These are phyloP conservation scores for Microctenopoma stevenorrisi DNA, from an alignment of 2,797 vertebrate species.

Conservation along the genomic window DNA sequence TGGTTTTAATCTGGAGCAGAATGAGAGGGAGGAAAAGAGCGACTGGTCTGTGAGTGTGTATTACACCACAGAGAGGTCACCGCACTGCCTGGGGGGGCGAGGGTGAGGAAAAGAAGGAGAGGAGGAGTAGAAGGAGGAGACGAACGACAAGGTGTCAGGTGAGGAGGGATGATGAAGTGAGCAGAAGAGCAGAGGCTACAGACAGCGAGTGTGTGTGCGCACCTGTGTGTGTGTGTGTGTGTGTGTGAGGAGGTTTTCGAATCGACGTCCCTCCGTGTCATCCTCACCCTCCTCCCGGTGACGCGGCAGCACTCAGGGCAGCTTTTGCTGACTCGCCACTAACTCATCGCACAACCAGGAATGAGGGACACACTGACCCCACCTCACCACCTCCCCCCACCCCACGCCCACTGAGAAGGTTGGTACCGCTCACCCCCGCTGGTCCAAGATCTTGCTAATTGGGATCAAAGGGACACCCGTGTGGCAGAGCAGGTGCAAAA, in stretches of 20 bases:
- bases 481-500: slow-evolving; percentile 27
- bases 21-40: slow-evolving; percentile 19
- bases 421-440: slow-evolving; percentile 31
- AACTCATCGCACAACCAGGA: slow-evolving; percentile 13
- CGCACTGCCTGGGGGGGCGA: slow-evolving; percentile 43
- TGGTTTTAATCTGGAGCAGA: slow-evolving; percentile 54
- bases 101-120: not conserved
- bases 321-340: slow-evolving; percentile 65
- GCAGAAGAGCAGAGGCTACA: not conserved
- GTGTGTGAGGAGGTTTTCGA: not conserved
- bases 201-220: not conserved
- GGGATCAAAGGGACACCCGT: slow-evolving; percentile 66
- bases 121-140: slow-evolving; percentile 7
- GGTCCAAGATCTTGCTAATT: slow-evolving; percentile 47
- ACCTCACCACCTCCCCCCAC: no score
- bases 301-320: slow-evolving; percentile 47
- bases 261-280: slow-evolving; percentile 38
- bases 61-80: slow-evolving; percentile 67
- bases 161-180: slow-evolving; percentile 22
- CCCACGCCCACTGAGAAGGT: slow-evolving; percentile 8
- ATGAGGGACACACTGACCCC: not conserved
- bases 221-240: slow-evolving; percentile 4
- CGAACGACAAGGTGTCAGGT: slow-evolving; percentile 31
- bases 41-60: slow-evolving; percentile 53
- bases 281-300: slow-evolving; percentile 18